phyloP scores from a whole-genome alignment of 2,888 invertebrate species.

The Apamea monoglypha region DNA sequence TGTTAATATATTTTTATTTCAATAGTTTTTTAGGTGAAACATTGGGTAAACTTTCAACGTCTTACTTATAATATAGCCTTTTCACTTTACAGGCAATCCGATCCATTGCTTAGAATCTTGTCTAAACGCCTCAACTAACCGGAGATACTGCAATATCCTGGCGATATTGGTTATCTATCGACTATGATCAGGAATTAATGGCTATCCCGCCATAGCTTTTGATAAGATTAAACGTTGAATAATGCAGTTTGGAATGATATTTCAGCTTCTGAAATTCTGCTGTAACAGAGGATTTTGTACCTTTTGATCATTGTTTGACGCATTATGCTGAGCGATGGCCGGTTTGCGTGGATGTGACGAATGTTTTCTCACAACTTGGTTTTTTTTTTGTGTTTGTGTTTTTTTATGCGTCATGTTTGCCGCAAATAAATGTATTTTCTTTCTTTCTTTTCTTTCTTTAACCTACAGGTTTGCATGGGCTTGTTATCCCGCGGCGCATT shows the following conservation, averaged over 20 bases:
- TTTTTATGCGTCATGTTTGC: too few relatives aligned
- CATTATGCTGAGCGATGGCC: too few relatives aligned
- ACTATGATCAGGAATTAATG: conserved; percentile 25
- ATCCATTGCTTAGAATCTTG: not conserved
- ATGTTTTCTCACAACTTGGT: too few relatives aligned
- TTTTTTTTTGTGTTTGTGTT: too few relatives aligned
- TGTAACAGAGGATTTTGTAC: not conserved
- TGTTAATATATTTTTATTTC: not conserved
- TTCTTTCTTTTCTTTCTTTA: too few relatives aligned
- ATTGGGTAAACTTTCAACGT: not conserved
- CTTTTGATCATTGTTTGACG: not conserved
- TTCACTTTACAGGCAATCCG: not conserved
- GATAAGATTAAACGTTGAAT: conserved; percentile 32
- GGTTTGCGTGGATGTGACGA: too few relatives aligned
- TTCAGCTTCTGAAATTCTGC: not conserved
- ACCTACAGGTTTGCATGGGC: too few relatives aligned
- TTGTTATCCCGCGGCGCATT: too few relatives aligned
- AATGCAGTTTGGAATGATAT: conserved; percentile 26
- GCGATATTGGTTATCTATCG: conserved; percentile 35
- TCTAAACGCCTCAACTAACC: not conserved
- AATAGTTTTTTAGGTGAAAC: not conserved
- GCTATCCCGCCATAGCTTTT: conserved; percentile 1
- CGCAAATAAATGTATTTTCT: too few relatives aligned
- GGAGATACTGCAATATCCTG: conserved; percentile 23
- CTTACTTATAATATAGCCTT: not conserved